phyloP scores from a whole-genome alignment of 2,113 vertebrate species.

The Pantherophis guttatus region DNA sequence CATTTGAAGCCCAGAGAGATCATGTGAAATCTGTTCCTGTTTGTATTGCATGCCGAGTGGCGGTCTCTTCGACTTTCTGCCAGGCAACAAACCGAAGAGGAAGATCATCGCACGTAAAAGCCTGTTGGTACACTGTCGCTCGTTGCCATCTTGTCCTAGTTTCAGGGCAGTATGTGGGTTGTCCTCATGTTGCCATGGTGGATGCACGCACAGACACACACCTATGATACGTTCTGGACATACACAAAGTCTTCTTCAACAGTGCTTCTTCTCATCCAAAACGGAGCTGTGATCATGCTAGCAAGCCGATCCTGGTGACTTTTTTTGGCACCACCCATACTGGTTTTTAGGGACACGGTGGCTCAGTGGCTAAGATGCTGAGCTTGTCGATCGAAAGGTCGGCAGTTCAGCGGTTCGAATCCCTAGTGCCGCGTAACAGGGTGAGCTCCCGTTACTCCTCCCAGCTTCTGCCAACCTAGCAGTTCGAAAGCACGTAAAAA shows the following conservation, averaged over 20 bases:
- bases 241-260: too few relatives aligned
- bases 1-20: constrained; percentile 17
- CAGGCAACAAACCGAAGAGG: neutral
- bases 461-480: too few relatives aligned
- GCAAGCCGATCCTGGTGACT: neutral
- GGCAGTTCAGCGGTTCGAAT: too few relatives aligned
- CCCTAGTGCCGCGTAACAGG: too few relatives aligned
- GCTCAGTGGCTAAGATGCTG: too few relatives aligned
- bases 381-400: too few relatives aligned
- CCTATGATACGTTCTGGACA: neutral
- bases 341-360: too few relatives aligned
- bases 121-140: neutral
- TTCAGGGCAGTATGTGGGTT: neutral
- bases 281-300: neutral
- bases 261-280: neutral
- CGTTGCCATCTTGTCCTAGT: neutral
- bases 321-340: too few relatives aligned
- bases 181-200: neutral
- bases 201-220: neutral
- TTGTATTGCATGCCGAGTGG: neutral
- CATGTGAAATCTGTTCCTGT: neutral
- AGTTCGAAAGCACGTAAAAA: too few relatives aligned
- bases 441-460: too few relatives aligned
- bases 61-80: too few relatives aligned
- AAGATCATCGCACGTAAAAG: neutral